phyloP scores from a whole-genome alignment of 2,888 invertebrate genomes.

The Drosophila borealis region DNA sequence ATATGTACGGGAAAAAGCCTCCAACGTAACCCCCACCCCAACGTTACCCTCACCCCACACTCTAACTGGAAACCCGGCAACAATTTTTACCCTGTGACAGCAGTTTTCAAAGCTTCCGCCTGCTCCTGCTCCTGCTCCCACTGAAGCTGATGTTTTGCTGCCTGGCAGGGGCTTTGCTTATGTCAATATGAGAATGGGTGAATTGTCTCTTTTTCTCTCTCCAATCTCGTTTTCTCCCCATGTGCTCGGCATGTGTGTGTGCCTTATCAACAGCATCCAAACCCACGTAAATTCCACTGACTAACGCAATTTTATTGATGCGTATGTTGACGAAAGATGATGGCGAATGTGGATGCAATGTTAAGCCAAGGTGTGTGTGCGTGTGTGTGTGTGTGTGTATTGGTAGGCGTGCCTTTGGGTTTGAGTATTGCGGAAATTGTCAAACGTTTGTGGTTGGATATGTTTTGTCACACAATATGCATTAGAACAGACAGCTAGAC shows the following conservation, averaged over 20 bases:
- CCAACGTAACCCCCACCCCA: conserved; percentile 7
- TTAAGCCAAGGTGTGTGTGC: conserved; percentile 8
- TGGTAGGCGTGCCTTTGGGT: not conserved
- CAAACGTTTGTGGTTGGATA: conserved; percentile 35
- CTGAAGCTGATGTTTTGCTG: conserved; percentile 39
- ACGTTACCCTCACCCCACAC: not conserved
- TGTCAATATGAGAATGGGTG: conserved; percentile 61
- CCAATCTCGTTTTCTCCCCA: not conserved
- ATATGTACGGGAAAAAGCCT: conserved; percentile 18
- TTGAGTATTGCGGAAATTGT: conserved; percentile 31
- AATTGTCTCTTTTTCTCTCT: conserved; percentile 13
- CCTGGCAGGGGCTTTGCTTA: conserved; percentile 50
- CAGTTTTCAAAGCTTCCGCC: conserved; percentile 28
- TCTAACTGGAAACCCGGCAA: conserved; percentile 1
- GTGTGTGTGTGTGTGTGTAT: conserved; percentile 8
- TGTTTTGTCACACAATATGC: conserved; percentile 28
- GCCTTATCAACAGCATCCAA: conserved; percentile 65
- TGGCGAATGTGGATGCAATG: conserved; percentile 37
- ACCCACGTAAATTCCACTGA: conserved; percentile 54
- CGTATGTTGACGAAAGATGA: conserved; percentile 57
- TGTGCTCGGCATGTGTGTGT: conserved; percentile 8
- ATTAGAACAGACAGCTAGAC: not conserved
- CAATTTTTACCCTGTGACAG: conserved; percentile 53
- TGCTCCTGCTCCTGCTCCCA: not conserved
- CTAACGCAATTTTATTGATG: conserved; percentile 56